Percentiles rank a stretch among this genome's conserved stretches.
Evolutionary conservation across 2,888 invertebrate genomes (phyloP).

Genomic region (Chironomus tentans): DNA sequence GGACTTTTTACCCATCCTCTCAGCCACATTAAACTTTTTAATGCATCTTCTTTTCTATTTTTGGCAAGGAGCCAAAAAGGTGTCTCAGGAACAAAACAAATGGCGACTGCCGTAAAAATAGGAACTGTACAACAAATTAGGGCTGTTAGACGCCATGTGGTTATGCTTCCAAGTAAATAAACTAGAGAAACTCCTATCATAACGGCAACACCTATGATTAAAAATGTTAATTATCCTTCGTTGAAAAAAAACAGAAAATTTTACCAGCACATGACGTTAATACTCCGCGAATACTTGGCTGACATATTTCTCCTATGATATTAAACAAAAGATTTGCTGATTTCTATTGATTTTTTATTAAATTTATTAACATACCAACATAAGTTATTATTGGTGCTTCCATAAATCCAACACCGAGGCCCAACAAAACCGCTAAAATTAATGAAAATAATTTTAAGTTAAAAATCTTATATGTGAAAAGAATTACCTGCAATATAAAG

Average conservation of each 20-base stretch:
- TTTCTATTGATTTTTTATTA: too few relatives aligned
- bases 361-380: slow-evolving; percentile 35
- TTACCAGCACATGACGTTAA: slow-evolving; percentile 44
- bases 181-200: slow-evolving; percentile 47
- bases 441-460: too few relatives aligned
- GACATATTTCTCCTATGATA: slow-evolving; percentile 46
- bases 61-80: slow-evolving; percentile 44
- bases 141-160: slow-evolving; percentile 48
- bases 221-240: not conserved
- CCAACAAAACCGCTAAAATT: slow-evolving; percentile 43
- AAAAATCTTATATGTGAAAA: too few relatives aligned
- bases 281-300: slow-evolving; percentile 47
- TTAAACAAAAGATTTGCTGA: too few relatives aligned
- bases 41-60: slow-evolving; percentile 47
- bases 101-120: slow-evolving; percentile 45
- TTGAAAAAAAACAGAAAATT: not conserved
- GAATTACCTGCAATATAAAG: slow-evolving; percentile 9
- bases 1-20: slow-evolving; percentile 44
- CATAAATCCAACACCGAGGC: slow-evolving; percentile 46
- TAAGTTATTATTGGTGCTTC: slow-evolving; percentile 53
- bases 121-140: slow-evolving; percentile 46
- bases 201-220: slow-evolving; percentile 33
- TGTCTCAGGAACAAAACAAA: slow-evolving; percentile 42
- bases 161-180: slow-evolving; percentile 46
- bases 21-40: slow-evolving; percentile 47